Evolutionary conservation across 2,113 vertebrate species (phyloP).

Genomic region (Elachura formosa): DNA sequence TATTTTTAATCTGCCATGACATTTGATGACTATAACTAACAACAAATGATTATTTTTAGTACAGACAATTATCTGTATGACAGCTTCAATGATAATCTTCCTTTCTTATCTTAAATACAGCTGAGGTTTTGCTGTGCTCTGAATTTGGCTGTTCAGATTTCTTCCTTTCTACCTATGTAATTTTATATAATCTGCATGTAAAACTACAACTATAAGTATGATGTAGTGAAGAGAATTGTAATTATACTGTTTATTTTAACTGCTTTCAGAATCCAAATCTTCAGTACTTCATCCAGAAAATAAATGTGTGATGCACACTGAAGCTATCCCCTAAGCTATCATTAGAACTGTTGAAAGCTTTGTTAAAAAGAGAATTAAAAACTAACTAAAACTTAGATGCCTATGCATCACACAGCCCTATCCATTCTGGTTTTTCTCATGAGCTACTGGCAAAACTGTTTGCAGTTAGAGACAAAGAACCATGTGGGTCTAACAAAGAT

Average conservation of each 20-base stretch:
- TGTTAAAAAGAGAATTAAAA: not conserved
- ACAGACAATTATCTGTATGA: slow-evolving; percentile 6
- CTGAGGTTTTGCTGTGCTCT: not conserved
- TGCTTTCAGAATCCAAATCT: not conserved
- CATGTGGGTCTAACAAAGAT: not conserved
- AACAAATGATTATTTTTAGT: slow-evolving; percentile 36
- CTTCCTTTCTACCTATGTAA: not conserved
- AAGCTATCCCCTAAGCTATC: not conserved
- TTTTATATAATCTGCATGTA: not conserved
- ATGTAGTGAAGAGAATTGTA: not conserved
- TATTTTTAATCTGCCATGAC: not conserved
- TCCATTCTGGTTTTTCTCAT: not conserved
- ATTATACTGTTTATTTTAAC: not conserved
- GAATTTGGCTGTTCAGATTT: not conserved
- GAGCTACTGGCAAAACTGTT: not conserved
- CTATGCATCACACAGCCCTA: not conserved
- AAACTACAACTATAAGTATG: not conserved
- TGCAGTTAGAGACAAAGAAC: not conserved
- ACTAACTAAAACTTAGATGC: not conserved
- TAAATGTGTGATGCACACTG: not conserved
- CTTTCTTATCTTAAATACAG: not conserved
- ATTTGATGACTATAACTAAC: not conserved
- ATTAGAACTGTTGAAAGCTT: not conserved
- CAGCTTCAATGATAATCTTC: slow-evolving; percentile 20
- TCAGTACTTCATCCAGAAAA: not conserved